Conservation (phyloP, 2,888 invertebrate genomes). For the Dolichopus griseipennis region DNA sequence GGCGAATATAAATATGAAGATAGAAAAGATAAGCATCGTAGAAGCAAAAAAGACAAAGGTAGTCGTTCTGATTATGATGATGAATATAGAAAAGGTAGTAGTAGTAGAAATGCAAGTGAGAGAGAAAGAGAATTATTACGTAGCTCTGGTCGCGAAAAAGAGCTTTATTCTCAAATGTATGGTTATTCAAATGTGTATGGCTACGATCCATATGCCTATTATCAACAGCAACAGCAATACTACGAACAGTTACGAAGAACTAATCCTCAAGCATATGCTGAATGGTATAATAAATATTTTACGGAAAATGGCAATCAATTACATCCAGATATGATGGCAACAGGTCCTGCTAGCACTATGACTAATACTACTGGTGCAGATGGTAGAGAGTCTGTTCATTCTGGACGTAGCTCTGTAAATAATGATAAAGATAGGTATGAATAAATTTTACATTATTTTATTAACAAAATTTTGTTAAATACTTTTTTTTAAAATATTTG, state of each 20-base stretch:
- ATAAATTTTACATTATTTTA: background rate
- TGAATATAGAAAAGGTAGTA: conserved; percentile 36
- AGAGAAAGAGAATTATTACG: conserved; percentile 37
- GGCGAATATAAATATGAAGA: conserved; percentile 23
- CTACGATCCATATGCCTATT: conserved; percentile 51
- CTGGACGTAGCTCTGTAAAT: conserved; percentile 67
- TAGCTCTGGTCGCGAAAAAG: conserved; percentile 17
- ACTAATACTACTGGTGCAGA: conserved; percentile 39
- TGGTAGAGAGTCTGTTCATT: conserved; percentile 70
- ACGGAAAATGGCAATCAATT: conserved; percentile 28
- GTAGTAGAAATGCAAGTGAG: conserved; percentile 36
- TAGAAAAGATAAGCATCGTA: conserved; percentile 14
- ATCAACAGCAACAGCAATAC: conserved; percentile 53
- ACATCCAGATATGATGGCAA: conserved; percentile 16
- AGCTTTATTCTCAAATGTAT: conserved; percentile 24
- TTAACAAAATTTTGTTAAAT: background rate
- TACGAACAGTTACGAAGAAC: conserved; percentile 67
- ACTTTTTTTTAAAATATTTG: background rate
- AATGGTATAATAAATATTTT: conserved; percentile 67
- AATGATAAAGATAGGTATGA: conserved; percentile 58
- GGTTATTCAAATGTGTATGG: conserved; percentile 29
- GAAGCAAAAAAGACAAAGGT: conserved; percentile 13
- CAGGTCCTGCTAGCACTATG: conserved; percentile 18
- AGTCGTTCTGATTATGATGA: conserved; percentile 29
- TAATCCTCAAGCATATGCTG: conserved; percentile 71